Conservation (phyloP, 2,797 vertebrate species). For the Poecile montanus region DNA sequence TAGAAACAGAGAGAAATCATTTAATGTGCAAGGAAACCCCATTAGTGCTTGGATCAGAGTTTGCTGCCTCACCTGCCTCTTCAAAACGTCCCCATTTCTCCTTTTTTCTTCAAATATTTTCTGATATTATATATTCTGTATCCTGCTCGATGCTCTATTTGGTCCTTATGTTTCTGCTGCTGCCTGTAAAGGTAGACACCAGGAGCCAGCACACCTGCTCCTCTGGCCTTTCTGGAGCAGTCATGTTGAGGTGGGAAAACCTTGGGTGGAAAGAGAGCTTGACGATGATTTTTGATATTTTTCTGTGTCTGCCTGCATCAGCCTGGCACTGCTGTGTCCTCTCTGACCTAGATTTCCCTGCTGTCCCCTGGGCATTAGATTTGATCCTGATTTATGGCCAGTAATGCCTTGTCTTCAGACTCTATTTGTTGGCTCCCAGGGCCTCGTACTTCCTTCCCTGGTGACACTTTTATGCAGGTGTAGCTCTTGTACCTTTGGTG, state of each 20-base stretch:
- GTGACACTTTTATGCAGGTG: background rate
- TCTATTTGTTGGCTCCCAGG: background rate
- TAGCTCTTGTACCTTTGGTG: background rate
- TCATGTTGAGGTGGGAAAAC: background rate
- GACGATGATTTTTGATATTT: background rate
- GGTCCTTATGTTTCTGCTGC: background rate
- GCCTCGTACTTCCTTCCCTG: background rate
- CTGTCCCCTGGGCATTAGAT: background rate
- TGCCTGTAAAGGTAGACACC: background rate
- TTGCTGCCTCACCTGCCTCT: background rate
- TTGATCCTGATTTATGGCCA: conserved; percentile 7
- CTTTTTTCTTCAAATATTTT: background rate
- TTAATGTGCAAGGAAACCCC: background rate
- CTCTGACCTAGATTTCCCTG: conserved; percentile 14
- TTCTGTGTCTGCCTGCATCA: background rate
- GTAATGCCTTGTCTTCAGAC: background rate
- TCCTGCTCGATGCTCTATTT: background rate
- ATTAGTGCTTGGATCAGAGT: background rate
- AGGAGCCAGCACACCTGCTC: background rate
- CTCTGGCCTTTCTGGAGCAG: background rate
- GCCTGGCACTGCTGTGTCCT: accelerated
- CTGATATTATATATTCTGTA: background rate
- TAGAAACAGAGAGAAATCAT: background rate
- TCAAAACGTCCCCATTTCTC: background rate
- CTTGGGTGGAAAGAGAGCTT: background rate